Base-by-base conservation (phyloP, 2,888 invertebrate genomes). In the Cerastis rubricosa region DNA sequence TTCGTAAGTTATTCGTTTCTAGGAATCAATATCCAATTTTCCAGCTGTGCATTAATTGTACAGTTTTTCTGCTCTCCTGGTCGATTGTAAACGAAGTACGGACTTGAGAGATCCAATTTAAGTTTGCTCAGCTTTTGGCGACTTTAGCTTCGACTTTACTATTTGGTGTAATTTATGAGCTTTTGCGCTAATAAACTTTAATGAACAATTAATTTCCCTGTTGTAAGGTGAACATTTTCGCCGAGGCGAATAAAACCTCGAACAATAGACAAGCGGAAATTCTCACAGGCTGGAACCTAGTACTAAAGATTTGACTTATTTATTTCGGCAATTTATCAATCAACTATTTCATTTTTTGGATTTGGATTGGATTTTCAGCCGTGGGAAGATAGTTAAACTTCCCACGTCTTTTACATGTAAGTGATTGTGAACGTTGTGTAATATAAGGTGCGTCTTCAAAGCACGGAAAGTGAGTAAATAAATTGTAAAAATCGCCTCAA, bases 101-200 rank as follows among this genome's bases (percentile, higher is more conserved):
- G 78, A 80, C 80, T 89, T 83, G 85, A 85, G 88, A 90, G 90
- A 93, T 94, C 93, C 94, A 94, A 94, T 94, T 94, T 94, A 94
- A 94, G 94, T 94, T 94, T 91, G 90, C 90, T 88, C 90, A 88
- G 89, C 91, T 93, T 94, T 92, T 88, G 91, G 92, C 88, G 92
- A 91, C 92, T 92, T 90, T 83, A 88, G 84, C 89, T 86, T 83
- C 73, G 75, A 83, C 81, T 86, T 85, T 74, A 78, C 78, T 79
- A 80, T 74, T 75, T 64, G 83, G 80, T 78, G 70, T 85, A 80
- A 85, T 83, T 84, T 73, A 88, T 57, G 57, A 81, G 86, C 85
- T 78, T 45, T 66, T 43, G 35, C 14, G 40, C 12, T 47, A 25
- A 22, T 65, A 14, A 35, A 68, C 17, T 59, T 59, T n/a, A 29